Evolutionary conservation across 2,113 vertebrate species (phyloP).

Genomic region (Chlorodrepanis virens): DNA sequence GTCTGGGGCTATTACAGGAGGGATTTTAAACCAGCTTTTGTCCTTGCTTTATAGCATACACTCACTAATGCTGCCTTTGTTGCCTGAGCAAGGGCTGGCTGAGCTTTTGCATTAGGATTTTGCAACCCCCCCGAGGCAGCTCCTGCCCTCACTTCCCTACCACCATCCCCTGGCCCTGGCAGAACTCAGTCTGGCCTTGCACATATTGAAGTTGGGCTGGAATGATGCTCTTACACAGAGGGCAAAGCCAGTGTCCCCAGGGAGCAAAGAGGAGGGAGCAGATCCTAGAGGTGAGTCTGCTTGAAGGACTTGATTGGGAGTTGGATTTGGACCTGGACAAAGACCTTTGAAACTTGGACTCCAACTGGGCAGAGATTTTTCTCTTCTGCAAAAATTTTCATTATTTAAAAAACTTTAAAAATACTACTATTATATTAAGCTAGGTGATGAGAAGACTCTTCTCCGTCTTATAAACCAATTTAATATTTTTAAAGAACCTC

Average conservation of each 20-base stretch:
- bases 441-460: neutral
- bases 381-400: neutral
- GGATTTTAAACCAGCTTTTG: conserved; percentile 16
- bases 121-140: neutral
- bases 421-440: neutral
- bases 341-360: neutral
- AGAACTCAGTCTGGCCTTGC: neutral
- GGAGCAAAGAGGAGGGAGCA: neutral
- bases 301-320: neutral
- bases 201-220: fast-evolving
- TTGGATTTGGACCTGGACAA: neutral
- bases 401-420: neutral
- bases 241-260: neutral
- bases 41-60: neutral
- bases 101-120: conserved; percentile 40
- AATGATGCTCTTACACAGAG: neutral
- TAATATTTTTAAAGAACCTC: neutral
- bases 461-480: neutral
- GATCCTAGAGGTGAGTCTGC: neutral
- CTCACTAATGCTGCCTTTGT: conserved; percentile 51
- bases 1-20: neutral
- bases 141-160: neutral
- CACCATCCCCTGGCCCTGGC: neutral
- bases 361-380: neutral
- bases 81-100: neutral